A percentile compares a stretch with the other conserved stretches of the same genome.
phyloP scores from a whole-genome alignment of 2,797 vertebrate species.

The Cyclura pinguis region DNA sequence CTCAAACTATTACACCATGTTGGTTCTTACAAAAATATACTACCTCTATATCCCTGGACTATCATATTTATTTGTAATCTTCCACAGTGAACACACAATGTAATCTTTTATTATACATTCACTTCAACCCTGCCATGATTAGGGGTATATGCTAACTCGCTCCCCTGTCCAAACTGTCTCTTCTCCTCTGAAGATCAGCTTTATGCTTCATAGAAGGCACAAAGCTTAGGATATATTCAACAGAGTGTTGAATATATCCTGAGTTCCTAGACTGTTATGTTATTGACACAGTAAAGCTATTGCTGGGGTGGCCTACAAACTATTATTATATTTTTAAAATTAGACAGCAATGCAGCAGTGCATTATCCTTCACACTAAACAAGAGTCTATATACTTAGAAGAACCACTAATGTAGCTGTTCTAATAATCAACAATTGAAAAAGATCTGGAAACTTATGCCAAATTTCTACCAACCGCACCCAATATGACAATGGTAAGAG shows the following conservation, averaged over 20 bases:
- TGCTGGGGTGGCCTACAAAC: not conserved
- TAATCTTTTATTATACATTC: not conserved
- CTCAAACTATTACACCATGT: no score
- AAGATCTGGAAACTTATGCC: not conserved
- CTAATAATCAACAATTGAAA: not conserved
- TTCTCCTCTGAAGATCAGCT: not conserved
- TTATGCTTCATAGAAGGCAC: not conserved
- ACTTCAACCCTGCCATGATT: slow-evolving; percentile 23
- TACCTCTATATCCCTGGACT: not conserved
- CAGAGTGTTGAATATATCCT: not conserved
- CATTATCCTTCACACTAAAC: not conserved
- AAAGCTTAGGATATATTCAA: not conserved
- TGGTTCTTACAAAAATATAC: no score
- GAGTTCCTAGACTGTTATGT: not conserved
- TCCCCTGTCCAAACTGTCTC: not conserved
- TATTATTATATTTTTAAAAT: not conserved
- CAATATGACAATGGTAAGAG: no score
- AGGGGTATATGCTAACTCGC: not conserved
- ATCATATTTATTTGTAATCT: not conserved
- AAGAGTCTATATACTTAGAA: not conserved
- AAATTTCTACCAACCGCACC: no score
- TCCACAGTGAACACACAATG: slow-evolving; percentile 8
- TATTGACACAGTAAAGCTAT: not conserved
- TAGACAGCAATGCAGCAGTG: not conserved
- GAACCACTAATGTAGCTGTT: not conserved